Conservation (phyloP, 2,113 vertebrate species). For the Naja naja region DNA sequence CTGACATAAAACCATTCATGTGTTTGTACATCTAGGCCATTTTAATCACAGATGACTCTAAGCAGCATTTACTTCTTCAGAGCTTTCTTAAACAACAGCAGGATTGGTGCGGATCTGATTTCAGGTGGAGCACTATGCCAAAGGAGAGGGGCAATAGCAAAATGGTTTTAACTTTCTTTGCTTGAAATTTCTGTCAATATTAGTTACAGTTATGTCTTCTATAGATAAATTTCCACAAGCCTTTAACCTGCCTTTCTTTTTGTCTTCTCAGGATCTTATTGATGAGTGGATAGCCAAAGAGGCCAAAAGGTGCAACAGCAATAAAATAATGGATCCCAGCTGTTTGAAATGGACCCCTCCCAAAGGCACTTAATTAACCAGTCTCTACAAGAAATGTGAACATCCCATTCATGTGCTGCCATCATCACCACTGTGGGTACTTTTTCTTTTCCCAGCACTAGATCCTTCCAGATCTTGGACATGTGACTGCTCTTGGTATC, state of each 20-base stretch:
- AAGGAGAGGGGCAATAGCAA: not conserved
- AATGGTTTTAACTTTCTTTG: not conserved
- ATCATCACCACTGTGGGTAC: conserved; percentile 48
- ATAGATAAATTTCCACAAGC: not conserved
- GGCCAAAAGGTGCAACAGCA: conserved; percentile 93
- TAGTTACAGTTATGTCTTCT: not conserved
- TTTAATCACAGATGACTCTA: not conserved
- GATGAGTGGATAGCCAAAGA: conserved; percentile 99
- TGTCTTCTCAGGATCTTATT: conserved; percentile 84
- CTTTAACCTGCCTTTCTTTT: not conserved
- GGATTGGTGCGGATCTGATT: not conserved
- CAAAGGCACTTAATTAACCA: conserved; percentile 84
- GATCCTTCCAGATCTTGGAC: conserved; percentile 65
- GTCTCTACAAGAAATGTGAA: not conserved
- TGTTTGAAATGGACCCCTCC: conserved; percentile 98
- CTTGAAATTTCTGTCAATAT: not conserved
- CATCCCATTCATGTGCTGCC: conserved; percentile 39
- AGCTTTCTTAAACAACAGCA: not conserved
- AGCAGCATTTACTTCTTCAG: not conserved
- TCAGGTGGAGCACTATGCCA: not conserved
- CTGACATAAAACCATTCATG: not conserved
- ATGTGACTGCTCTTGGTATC: conserved; percentile 69
- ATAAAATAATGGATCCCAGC: conserved; percentile 95
- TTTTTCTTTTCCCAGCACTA: conserved; percentile 61
- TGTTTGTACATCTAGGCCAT: not conserved